Evolutionary conservation across 2,888 invertebrate genomes (phyloP), one percentile per base, ranked within the genome.

Genomic region (Dryococelus australis): DNA sequence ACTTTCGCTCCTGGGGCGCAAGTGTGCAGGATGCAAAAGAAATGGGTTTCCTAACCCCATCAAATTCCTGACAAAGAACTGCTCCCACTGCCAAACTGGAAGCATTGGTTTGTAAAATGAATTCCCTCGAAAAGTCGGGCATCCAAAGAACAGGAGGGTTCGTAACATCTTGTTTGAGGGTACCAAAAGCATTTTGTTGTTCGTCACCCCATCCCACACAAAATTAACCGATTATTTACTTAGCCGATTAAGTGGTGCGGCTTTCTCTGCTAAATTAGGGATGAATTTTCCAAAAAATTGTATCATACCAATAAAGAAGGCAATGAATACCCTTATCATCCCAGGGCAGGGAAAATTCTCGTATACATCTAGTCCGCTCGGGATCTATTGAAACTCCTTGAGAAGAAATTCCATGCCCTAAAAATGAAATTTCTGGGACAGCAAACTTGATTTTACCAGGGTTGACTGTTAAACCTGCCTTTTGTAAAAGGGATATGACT

Each of bases 401-500:
- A 10, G 28, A 16, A 26, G 10, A 43, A 43, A 43, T 43, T 47
- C 24, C 10, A 53, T 85, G 85, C 12, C 85, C 85, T 12, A 85
- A 6, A 51, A 85, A 85, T 1, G 47, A 43, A 20, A 84, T 43
- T n/a, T 27, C 43, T 16, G 6, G 28, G 9, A n/a, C 47, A n/a
- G 12, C 84, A 53, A 51, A 85, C 6, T 20, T 24, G 26, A 85
- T 51, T n/a, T 85, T 85, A 26, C 8, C 26, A 9, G 85, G 85
- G 20, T 85, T 85, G 10, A 85, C 85, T 13, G 85, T 85, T 27
- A 85, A 28, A 84, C 84, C 84, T 35, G 84, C 84, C 28, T 27
- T n/a, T 47, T 47, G 1, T 12, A 84, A 20, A 10, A 51, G n/a
- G 5, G 8, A 8, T 6, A 85, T n/a, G 4, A 51, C 53, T 51